Evolutionary conservation across 64 coral and sea anemone species (phyloP), one percentile per base, ranked within the genome.

Genomic region (Cladopsammia gracilis): DNA sequence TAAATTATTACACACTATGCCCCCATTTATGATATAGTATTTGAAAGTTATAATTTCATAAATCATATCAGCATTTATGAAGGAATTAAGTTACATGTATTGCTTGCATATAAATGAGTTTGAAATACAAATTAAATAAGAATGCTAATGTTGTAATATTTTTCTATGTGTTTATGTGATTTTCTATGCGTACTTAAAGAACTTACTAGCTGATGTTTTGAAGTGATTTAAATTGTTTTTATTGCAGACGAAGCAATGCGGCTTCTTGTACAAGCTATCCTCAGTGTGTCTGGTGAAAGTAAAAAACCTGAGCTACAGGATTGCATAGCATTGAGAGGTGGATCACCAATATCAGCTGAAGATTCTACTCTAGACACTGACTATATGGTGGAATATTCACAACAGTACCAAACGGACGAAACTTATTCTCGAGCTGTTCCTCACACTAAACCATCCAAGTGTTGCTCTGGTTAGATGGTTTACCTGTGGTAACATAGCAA

Each of bases 251-350:
- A 90, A 67, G 86, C 96, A 70, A 93, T 98, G 90, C 83, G 75
- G 20, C 89, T 90, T 70, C 66, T 95, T 66, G 87, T 98, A 25
- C 90, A 95, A 79, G 82, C 93, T 54, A 98, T 98, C 19, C 74
- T 98, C 10, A 95, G 90, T 93, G 22, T 90, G 20, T 92, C 96
- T 50, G 90, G 94, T 84, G 80, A 84, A 67, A 84, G 61, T 50
- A 51, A 67, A 52, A 84, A 66, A 44, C 80, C 80, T n/a, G 46
- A 84, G 2, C 43, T 84, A 15, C 6, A 84, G 10, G 80, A 84
- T 12, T 84, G 80, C 47, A n/a, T 84, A 16, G 60, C 62, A 14
- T 22, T 84, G n/a, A 42, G 44, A 23, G 45, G 62, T 50, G 23
- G 18, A 6, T 3, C 46, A 5, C 20, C 47, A 50, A n/a, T 7